Percentiles rank a stretch among this genome's conserved stretches.
These are phyloP conservation scores for Oophaga pumilio DNA, from an alignment of 2,113 vertebrate genomes.

Conservation along the genomic window DNA sequence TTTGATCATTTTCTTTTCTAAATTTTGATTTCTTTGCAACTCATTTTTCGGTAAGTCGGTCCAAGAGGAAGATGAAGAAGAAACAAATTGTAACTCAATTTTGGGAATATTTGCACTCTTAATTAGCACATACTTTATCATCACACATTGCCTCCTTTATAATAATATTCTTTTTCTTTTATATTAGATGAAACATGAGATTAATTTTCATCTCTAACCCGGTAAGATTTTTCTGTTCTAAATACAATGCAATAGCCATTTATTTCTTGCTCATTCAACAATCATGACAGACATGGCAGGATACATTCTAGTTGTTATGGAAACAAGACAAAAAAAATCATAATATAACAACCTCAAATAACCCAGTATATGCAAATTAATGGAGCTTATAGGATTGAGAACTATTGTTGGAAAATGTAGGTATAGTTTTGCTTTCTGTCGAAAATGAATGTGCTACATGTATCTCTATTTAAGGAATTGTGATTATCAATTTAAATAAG, in stretches of 20 bases:
- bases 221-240: conserved; percentile 42
- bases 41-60: too few relatives aligned
- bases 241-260: conserved; percentile 49
- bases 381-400: conserved; percentile 36
- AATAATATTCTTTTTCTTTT: background rate
- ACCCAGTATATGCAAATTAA: conserved; percentile 41
- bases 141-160: background rate
- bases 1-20: too few relatives aligned
- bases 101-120: background rate
- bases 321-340: conserved; percentile 50
- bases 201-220: conserved; percentile 34
- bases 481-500: background rate
- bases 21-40: too few relatives aligned
- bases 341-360: conserved; percentile 44
- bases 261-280: conserved; percentile 56
- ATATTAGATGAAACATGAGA: conserved; percentile 1
- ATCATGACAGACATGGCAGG: conserved; percentile 47
- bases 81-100: too few relatives aligned
- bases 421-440: background rate
- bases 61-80: too few relatives aligned
- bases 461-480: background rate
- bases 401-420: conserved; percentile 3
- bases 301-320: conserved; percentile 53
- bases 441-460: background rate
- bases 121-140: background rate